phyloP scores from a whole-genome alignment of 2,797 vertebrate genomes.

The Pelochelys cantorii region DNA sequence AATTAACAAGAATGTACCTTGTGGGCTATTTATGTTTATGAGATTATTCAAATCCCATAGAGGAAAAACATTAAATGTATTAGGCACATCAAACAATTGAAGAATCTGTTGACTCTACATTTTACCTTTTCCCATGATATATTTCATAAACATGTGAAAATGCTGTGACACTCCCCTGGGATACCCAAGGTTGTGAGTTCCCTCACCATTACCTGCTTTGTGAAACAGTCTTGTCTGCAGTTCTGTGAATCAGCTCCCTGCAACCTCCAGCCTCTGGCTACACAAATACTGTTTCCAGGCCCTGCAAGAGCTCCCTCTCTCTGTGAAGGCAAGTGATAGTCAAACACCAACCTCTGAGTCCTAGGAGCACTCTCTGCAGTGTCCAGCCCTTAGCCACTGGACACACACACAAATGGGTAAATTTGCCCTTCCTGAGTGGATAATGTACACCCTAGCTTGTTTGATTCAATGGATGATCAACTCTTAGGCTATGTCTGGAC shows the following conservation, averaged over 20 bases:
- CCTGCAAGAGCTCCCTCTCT: not conserved
- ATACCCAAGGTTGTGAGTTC: not conserved
- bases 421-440: not conserved
- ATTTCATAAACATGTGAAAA: not conserved
- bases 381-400: not conserved
- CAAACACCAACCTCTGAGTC: not conserved
- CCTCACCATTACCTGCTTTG: not conserved
- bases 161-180: not conserved
- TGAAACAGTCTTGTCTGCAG: not conserved
- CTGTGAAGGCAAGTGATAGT: not conserved
- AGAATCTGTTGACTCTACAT: not conserved
- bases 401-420: not conserved
- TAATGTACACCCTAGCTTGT: not conserved
- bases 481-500: not conserved
- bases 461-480: not conserved
- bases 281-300: not conserved
- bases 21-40: not conserved
- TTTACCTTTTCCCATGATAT: not conserved
- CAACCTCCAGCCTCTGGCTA: not conserved
- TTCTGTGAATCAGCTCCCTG: not conserved
- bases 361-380: not conserved
- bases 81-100: not conserved
- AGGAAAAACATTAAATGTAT: not conserved
- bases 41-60: not conserved
- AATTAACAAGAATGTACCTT: not conserved